A percentile compares a stretch with the other conserved stretches of the same genome.
phyloP scores from a whole-genome alignment of 30 jellyfish, hydroid and myxozoan species.

The Aurelia sp. region DNA sequence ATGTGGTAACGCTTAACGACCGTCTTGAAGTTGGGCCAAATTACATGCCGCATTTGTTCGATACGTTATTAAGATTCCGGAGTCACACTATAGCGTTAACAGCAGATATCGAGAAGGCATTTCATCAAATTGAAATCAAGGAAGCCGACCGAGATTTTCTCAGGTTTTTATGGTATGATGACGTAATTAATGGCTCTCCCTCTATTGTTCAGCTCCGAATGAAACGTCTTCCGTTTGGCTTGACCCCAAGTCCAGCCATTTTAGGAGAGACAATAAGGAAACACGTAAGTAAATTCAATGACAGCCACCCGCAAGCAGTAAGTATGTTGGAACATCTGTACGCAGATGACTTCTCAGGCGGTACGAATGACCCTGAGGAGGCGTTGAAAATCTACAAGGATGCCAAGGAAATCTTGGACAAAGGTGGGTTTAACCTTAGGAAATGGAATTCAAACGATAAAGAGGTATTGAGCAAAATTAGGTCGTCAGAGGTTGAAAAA shows the following conservation, averaged over 20 bases:
- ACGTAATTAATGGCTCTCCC: conserved; percentile 2
- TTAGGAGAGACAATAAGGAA: conserved; percentile 44
- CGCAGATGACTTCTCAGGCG: conserved; percentile 28
- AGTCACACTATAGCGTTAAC: conserved; percentile 1
- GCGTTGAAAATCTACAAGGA: too few relatives aligned
- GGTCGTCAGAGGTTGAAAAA: background rate
- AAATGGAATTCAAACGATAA: conserved; percentile 31
- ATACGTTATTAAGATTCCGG: conserved; percentile 25
- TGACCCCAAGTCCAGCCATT: conserved; percentile 22
- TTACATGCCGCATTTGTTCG: conserved; percentile 33
- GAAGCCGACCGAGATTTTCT: conserved; percentile 21
- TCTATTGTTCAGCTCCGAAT: conserved; percentile 22
- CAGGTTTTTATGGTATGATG: conserved; percentile 47
- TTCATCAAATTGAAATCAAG: background rate
- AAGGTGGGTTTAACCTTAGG: conserved; percentile 24
- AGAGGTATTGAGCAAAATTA: background rate
- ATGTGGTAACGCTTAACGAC: too few relatives aligned
- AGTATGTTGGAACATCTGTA: conserved; percentile 8
- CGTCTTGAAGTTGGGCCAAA: conserved; percentile 20
- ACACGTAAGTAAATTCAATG: conserved; percentile 14
- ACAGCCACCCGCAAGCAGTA: conserved; percentile 21
- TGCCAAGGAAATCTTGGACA: background rate
- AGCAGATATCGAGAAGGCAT: conserved; percentile 40
- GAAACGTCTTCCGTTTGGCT: conserved; percentile 40
- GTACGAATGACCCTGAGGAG: background rate